These are phyloP conservation scores for Hassar affinis DNA, from an alignment of 2,113 vertebrate species.

Conservation along the genomic window DNA sequence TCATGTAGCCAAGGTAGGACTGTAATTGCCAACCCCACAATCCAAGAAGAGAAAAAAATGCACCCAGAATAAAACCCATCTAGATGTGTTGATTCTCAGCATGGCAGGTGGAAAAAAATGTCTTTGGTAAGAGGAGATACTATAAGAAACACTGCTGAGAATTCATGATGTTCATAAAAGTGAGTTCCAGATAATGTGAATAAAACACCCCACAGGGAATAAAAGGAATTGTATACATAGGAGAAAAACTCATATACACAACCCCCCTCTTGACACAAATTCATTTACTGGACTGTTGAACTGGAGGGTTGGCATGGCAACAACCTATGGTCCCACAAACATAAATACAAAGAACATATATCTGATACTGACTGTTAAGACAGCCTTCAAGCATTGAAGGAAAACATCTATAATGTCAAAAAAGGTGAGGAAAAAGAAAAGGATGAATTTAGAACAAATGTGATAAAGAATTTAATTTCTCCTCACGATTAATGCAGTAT, in stretches of 20 bases:
- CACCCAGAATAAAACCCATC: background rate
- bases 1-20: background rate
- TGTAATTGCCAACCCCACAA: conserved; percentile 31
- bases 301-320: conserved; percentile 53
- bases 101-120: background rate
- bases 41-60: background rate
- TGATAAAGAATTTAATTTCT: background rate
- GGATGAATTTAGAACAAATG: background rate
- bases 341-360: conserved; percentile 18
- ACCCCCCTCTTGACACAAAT: conserved; percentile 27
- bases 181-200: background rate
- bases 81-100: conserved; percentile 1
- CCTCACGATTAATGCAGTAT: background rate
- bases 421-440: background rate
- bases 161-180: background rate
- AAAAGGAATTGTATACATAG: background rate
- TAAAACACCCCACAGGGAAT: background rate
- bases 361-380: background rate
- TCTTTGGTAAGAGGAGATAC: background rate
- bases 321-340: conserved; percentile 24
- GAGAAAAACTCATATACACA: conserved; percentile 21
- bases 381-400: background rate
- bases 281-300: conserved; percentile 20
- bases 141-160: background rate
- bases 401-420: background rate